Evolutionary conservation across 2,113 vertebrate genomes (phyloP).

Genomic region (Platichthys flesus): DNA sequence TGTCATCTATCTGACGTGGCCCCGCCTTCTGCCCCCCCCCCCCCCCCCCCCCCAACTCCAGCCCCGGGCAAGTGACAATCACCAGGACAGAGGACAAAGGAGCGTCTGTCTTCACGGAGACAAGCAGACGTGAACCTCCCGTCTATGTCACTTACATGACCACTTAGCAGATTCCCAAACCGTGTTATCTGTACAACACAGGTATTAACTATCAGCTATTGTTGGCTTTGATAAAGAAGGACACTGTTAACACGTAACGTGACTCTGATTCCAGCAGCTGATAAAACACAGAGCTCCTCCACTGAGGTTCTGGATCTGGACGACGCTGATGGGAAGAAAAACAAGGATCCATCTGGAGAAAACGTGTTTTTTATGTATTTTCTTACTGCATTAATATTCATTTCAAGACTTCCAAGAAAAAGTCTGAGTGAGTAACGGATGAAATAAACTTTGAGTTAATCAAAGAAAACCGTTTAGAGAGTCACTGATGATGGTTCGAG

Average conservation of each 20-base stretch:
- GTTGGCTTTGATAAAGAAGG: constrained; percentile 26
- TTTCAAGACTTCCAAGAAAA: neutral
- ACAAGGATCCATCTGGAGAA: neutral
- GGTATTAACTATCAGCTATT: constrained; percentile 41
- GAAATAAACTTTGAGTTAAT: neutral
- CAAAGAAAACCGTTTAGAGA: neutral
- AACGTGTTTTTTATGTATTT: neutral
- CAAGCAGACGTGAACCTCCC: constrained; percentile 31
- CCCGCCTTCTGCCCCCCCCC: neutral
- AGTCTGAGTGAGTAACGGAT: neutral
- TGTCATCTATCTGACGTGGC: constrained; percentile 66
- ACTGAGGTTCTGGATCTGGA: constrained; percentile 13
- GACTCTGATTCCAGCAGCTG: constrained; percentile 46
- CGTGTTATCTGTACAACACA: constrained; percentile 12
- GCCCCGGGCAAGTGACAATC: constrained; percentile 54
- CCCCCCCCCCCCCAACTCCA: constrained; percentile 19
- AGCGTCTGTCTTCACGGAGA: constrained; percentile 61
- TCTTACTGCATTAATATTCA: neutral
- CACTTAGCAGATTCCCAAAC: constrained; percentile 32
- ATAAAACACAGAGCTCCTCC: constrained; percentile 30
- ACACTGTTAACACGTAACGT: constrained; percentile 34
- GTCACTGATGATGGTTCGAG: neutral
- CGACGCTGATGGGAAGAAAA: neutral
- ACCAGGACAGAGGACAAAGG: constrained; percentile 62
- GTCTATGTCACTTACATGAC: constrained; percentile 42